Percentiles rank a stretch among this genome's conserved stretches.
Conservation (phyloP, 2,888 invertebrate genomes). For the Apotomis turbidana region DNA sequence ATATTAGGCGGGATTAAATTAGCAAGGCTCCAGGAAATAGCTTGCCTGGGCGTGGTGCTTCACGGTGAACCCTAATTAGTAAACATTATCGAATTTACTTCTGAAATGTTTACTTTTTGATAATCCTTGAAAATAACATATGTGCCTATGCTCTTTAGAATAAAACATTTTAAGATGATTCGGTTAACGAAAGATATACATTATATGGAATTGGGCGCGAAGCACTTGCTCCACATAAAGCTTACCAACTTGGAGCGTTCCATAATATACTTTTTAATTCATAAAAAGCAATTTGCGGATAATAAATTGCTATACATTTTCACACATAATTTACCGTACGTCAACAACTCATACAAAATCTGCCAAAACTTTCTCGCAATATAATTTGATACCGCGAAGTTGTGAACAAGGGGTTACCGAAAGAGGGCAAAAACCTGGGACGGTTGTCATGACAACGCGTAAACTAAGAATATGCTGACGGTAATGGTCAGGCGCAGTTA, state of each 20-base stretch:
- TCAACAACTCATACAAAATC: conserved; percentile 55
- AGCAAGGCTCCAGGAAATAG: conserved; percentile 1
- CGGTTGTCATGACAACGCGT: conserved; percentile 66
- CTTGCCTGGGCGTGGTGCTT: not conserved
- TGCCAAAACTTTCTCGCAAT: conserved; percentile 59
- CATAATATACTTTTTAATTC: conserved; percentile 3
- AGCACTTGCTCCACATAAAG: not conserved
- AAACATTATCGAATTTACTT: not conserved
- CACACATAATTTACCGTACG: conserved; percentile 47
- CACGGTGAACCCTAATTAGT: not conserved
- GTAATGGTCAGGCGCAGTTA: conserved; percentile 30
- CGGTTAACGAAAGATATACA: too few relatives aligned
- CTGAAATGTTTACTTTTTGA: not conserved
- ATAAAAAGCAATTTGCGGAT: conserved; percentile 38
- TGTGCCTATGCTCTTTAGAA: too few relatives aligned
- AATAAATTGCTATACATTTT: conserved; percentile 41
- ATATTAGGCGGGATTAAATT: conserved; percentile 27
- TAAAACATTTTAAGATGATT: too few relatives aligned
- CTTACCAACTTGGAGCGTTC: not conserved
- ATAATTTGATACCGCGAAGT: conserved; percentile 72
- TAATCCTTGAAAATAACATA: too few relatives aligned
- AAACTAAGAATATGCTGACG: conserved; percentile 55
- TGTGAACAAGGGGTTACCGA: conserved; percentile 61
- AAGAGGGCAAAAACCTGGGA: conserved; percentile 62
- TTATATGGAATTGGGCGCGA: too few relatives aligned